phyloP scores from a whole-genome alignment of 2,888 invertebrate genomes.

The Willowsia nigromaculata region DNA sequence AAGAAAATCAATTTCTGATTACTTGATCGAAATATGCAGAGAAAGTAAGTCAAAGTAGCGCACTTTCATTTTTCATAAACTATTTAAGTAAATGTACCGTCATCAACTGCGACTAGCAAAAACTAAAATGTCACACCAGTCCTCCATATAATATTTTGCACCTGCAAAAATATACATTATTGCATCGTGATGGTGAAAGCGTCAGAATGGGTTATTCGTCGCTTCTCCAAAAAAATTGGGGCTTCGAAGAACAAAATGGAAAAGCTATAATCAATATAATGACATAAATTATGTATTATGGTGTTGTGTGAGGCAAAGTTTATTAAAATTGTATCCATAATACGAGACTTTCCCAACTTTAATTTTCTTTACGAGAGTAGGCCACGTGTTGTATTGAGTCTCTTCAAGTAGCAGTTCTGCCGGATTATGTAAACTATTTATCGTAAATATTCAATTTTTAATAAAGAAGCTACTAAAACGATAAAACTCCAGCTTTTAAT shows the following conservation, averaged over 20 bases:
- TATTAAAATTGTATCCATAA: background rate
- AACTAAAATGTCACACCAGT: too few species aligned
- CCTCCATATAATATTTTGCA: too few species aligned
- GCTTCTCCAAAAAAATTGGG: background rate
- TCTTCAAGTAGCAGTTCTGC: background rate
- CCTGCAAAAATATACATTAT: too few species aligned
- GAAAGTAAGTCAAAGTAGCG: background rate
- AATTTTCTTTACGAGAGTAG: background rate
- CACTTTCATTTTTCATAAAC: background rate
- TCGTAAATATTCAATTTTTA: conserved; percentile 45
- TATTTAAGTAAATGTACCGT: background rate
- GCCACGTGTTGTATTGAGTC: background rate
- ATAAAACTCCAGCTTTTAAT: background rate
- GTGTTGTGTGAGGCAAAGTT: background rate
- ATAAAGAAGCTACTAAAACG: background rate
- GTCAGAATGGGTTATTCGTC: background rate
- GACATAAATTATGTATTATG: background rate
- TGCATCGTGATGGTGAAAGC: too few species aligned
- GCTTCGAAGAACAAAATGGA: too few species aligned
- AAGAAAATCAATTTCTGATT: background rate
- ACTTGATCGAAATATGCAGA: background rate
- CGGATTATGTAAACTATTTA: background rate
- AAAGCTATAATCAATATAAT: background rate
- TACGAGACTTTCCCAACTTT: background rate
- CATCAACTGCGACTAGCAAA: background rate